Base-by-base conservation (phyloP, 2,797 vertebrate species). In the Oreochromis grahami region DNA sequence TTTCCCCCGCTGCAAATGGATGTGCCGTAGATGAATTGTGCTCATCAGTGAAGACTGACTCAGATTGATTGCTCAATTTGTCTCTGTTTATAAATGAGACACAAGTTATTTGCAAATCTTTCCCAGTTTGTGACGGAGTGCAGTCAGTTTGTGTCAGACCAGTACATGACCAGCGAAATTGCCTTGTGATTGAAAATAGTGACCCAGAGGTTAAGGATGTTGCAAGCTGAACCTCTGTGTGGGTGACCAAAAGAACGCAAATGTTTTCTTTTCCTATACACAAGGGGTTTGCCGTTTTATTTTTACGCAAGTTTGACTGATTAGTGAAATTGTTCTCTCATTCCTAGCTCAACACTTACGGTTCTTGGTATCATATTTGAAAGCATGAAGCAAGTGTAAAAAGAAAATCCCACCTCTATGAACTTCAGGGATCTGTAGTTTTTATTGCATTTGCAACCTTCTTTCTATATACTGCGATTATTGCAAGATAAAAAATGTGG, bases 241-340 rank as follows among this genome's bases (percentile, higher is more conserved):
- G 58, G 32, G 58, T 4, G 17, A 60, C 10, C 58, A 34, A 60
- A 60, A n/a, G 32, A 7, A n/a, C 17, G 0, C 0, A 60, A 60
- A 60, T 60, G 5, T 1, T 12, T n/a, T 36, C n/a, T 60, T 13
- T 13, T 2, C 4, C 4, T 65, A 21, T 38, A 21, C 3, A 7
- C 7, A 0, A 41, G 11, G 12, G 36, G n/a, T 21, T 41, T 41
- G 12, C 2, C 1, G 0, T 24, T 41, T 41, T 65, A 0, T 68
- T 68, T 68, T 41, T 41, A 4, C 1, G 13, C 7, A 41, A 8
- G 0, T 68, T 21, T 68, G 63, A 41, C n/a, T 24, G 63, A 68
- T 14, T 41, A 41, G 63, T 41, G 7, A 14, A 14, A 65, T 65
- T 43, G 65, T 24, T 43, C 65, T 70, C 5, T 70, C 38, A 68